Evolutionary conservation across 2,888 invertebrate genomes (phyloP), one percentile per base, ranked within the genome.

Genomic region (Erebia aethiops): DNA sequence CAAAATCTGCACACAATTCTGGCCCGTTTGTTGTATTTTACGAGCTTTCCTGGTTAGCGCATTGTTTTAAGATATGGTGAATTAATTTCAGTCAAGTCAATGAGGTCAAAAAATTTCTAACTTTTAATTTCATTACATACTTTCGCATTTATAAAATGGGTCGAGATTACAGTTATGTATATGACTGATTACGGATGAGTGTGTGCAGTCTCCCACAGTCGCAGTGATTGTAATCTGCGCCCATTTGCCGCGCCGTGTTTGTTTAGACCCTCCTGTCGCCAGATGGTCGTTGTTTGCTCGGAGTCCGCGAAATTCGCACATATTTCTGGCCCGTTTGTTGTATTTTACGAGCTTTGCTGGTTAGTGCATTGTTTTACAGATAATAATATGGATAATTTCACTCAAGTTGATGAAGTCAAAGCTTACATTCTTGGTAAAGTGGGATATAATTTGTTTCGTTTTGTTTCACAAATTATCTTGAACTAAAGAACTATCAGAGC

Each of bases 251-350:
- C 14, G n/a, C 35, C 56, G 26, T 64, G 64, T 69, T 49, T 49
- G 57, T 64, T 58, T 35, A 56, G 56, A 35, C 46, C 49, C 51
- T n/a, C 35, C 11, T 41, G 35, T 60, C 49, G 49, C 46, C 64
- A 69, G 63, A 49, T 69, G 57, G 63, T n/a, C 16, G 64, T 2
- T 69, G 58, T 64, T 57, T 69, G 58, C 56, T 11, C 54, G 10
- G 9, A 26, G 4, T 62, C 46, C 62, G 21, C 62, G 7, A 46
- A 62, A 14, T 62, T 14, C 21, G 62, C 62, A 49, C 62, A 62
- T 49, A 14, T 49, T 62, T 46, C 9, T 46, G 21, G 43, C 18
- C 21, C 14, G 21, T 16, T 21, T 9, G 18, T 14, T 26, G 18
- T 62, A 62, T 62, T 62, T 62, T 49, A 62, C 62, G 21, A 26